Base-by-base conservation (phyloP, 1,140 invertebrate genomes). In the Drosophila baimaii region DNA sequence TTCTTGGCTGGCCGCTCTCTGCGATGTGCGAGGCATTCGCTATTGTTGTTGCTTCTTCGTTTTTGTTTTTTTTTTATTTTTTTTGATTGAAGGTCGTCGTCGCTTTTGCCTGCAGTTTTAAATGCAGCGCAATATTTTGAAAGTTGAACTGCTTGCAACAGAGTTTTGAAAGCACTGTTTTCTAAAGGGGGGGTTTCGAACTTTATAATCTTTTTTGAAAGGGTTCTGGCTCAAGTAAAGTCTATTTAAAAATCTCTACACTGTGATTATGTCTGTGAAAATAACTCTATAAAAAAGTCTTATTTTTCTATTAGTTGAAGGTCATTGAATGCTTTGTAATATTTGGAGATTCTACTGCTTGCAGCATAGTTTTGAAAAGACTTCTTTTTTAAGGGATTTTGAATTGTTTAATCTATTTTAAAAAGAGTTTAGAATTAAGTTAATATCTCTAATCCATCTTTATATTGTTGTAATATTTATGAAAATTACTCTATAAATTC, bases 81-180 rank as follows among this genome's bases (percentile, higher is more conserved):
- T 58, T 51, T 46, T 35, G 31, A 75, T 66, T 88, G 82, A 86
- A 89, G 82, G 83, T 83, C 81, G 72, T 83, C 81, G 72, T 72
- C 23, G 46, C 21, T 33, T 41, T 55, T 68, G 43, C 39, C 33
- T 61, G 63, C 39, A 54, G 51, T 75, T 75, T 75, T 43, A 33
- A 75, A 64, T 76, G 71, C 29, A 44, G 29, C 27, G 7, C 21
- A 33, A 47, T 41, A 54, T 76, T 62, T 77, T 70, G 56, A 70
- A 33, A 70, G 35, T 19, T 49, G 7, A 41, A 56, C 17, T 27
- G 43, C 23, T 46, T 61, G 27, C 37, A 47, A n/a, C 21, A 43
- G 27, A 62, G 35, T 73, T 75, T 52, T 29, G 13, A 12, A 52
- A 44, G 39, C 35, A 44, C 12, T 33, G 57, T 6, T 27, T 19